phyloP scores from a whole-genome alignment of 2,888 invertebrate species.

The Achlya flavicornis region DNA sequence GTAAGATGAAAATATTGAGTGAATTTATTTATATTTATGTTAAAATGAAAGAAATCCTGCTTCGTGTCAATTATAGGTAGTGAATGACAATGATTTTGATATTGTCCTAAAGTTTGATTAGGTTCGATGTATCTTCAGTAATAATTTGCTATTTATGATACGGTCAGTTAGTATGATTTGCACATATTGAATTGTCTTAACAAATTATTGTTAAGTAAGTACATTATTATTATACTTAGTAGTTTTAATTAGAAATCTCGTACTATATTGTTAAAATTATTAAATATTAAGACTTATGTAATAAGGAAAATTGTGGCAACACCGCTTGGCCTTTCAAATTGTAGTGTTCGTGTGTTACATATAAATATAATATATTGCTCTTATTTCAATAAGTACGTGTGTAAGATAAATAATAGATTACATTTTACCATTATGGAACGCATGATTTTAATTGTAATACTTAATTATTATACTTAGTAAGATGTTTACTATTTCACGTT shows the following conservation, averaged over 20 bases:
- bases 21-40: slow-evolving; percentile 41
- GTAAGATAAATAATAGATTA: slow-evolving; percentile 32
- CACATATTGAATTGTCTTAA: slow-evolving; percentile 18
- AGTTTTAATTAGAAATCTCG: slow-evolving; percentile 53
- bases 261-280: slow-evolving; percentile 33
- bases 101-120: slow-evolving; percentile 49
- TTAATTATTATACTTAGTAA: slow-evolving; percentile 48
- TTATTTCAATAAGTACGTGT: slow-evolving; percentile 26
- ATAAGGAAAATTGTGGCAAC: slow-evolving; percentile 75
- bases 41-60: slow-evolving; percentile 61
- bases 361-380: slow-evolving; percentile 50
- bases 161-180: slow-evolving; percentile 43
- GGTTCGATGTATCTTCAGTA: slow-evolving; percentile 36
- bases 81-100: slow-evolving; percentile 49
- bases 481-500: slow-evolving; percentile 70
- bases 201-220: slow-evolving; percentile 35
- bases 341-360: slow-evolving; percentile 72
- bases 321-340: slow-evolving; percentile 83
- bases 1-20: slow-evolving; percentile 46
- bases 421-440: slow-evolving; percentile 55
- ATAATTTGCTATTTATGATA: slow-evolving; percentile 40
- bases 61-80: slow-evolving; percentile 81
- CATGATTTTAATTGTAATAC: slow-evolving; percentile 61
- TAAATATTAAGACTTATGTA: slow-evolving; percentile 36
- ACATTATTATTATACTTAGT: slow-evolving; percentile 29